Base-by-base conservation (phyloP, 2,888 invertebrate genomes). In the Podotricha telesiphe region DNA sequence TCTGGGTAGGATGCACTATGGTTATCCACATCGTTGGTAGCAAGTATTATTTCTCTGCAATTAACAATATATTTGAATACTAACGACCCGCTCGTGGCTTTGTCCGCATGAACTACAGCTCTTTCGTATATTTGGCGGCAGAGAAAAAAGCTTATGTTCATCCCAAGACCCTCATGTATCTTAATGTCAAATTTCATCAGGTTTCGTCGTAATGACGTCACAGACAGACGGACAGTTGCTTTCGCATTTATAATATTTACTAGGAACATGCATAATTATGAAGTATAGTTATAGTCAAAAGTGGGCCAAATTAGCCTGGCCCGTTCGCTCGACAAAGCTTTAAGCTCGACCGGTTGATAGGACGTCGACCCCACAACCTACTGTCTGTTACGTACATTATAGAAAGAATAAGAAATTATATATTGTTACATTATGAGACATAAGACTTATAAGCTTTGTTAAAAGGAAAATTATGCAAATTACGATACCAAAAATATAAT, bases 341-440 rank as follows among this genome's bases (percentile, higher is more conserved):
- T 80, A 88, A 89, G 88, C 86, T 77, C 85, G 85, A 91, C 92
- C 92, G 92, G 92, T 92, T 87, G 85, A 79, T 76, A 82, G 91
- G 86, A 79, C 91, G 74, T 84, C 86, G 91, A 90, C 87, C 89
- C 81, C 80, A 77, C 89, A 89, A 91, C 91, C 91, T 90, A 91
- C 89, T 91, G 85, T 81, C 84, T 79, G 80, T 79, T 79, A 80
- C 78, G 78, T 71, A 77, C 79, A 76, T 76, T 71, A 76, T 76
- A 73, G 78, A 66, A 73, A 72, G 69, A 70, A 70, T 74, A 75
- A 76, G 72, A 73, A 74, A 75, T 76, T 74, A 75, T 73, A 67
- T 71, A 66, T 61, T 47, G 37, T 51, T 53, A 55, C 13, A 55
- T 40, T 51, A 45, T 42, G 5, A 63, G 40, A 37, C 8, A 64